Conservation (phyloP, 2,113 vertebrate genomes). For the Gnathonemus longibarbis region DNA sequence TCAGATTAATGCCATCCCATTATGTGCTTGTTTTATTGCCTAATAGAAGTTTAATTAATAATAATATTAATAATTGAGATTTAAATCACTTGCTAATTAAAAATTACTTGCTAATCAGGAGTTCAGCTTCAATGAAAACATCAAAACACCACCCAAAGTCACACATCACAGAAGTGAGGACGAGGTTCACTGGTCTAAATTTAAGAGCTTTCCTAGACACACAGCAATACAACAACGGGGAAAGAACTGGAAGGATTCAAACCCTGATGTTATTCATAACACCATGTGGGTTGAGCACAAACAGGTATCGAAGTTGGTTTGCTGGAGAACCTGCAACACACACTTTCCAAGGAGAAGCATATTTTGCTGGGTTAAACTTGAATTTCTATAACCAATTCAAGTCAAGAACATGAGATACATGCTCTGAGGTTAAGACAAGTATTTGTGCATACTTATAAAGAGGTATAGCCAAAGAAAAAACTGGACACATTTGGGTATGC, state of each 20-base stretch:
- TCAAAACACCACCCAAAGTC: not conserved
- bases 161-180: not conserved
- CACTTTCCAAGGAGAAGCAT: not conserved
- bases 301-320: not conserved
- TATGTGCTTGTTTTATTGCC: no score
- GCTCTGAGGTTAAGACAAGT: not conserved
- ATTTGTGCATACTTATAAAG: not conserved
- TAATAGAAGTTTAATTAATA: no score
- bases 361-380: not conserved
- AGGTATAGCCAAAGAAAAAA: no score
- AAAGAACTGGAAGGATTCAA: not conserved
- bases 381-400: not conserved
- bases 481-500: no score
- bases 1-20: no score
- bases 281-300: not conserved
- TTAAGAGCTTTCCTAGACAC: not conserved
- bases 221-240: not conserved
- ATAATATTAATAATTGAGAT: not conserved
- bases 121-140: not conserved
- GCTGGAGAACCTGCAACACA: not conserved
- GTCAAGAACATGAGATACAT: not conserved
- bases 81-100: not conserved
- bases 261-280: not conserved
- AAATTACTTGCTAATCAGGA: not conserved
- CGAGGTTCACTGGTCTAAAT: not conserved